phyloP scores from a whole-genome alignment of 2,888 invertebrate genomes.

The Harpalus rufipes region DNA sequence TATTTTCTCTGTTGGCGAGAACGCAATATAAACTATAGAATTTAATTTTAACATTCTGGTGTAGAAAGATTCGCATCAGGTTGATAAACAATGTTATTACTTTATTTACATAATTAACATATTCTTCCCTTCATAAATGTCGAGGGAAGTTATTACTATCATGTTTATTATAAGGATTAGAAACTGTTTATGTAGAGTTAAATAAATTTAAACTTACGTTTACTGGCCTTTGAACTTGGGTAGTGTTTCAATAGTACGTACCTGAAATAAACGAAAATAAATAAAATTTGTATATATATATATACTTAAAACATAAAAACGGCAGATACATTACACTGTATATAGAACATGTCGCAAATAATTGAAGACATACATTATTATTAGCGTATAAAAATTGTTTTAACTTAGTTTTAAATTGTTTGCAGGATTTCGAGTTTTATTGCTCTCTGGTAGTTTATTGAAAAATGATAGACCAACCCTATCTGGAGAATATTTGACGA shows the following conservation, averaged over 20 bases:
- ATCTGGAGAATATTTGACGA: too few species aligned
- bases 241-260: background rate
- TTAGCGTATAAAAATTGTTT: too few species aligned
- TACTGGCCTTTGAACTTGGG: background rate
- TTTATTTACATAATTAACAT: constrained; percentile 10
- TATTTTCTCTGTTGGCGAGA: constrained; percentile 26
- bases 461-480: too few species aligned
- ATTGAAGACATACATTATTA: too few species aligned
- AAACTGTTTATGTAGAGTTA: background rate
- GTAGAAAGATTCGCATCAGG: constrained; percentile 23
- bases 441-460: too few species aligned
- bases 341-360: too few species aligned
- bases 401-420: too few species aligned
- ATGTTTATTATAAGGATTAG: background rate
- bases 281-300: too few species aligned
- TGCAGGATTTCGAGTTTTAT: too few species aligned
- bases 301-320: too few species aligned
- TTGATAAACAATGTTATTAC: constrained; percentile 25
- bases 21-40: constrained; percentile 42
- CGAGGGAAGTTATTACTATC: background rate
- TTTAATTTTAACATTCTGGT: constrained; percentile 29
- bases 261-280: constrained; percentile 8
- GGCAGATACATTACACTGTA: too few species aligned
- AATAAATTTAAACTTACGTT: background rate
- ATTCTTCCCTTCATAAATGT: background rate